Evolutionary conservation across 1,140 invertebrate species (phyloP), one percentile per base, ranked within the genome.

Genomic region (Drosophila athabasca): DNA sequence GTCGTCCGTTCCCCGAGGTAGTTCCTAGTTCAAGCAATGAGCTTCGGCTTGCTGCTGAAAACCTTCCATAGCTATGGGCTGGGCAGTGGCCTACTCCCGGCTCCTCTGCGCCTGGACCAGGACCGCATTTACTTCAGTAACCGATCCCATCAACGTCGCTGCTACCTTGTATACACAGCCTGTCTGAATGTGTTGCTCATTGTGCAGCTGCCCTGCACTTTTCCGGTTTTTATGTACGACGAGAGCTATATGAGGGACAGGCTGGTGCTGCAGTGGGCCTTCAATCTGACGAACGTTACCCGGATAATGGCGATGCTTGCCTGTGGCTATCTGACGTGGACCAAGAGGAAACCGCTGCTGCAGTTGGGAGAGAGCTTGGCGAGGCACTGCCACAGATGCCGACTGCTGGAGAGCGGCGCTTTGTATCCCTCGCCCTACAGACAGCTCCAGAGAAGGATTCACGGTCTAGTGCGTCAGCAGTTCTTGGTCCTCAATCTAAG

Each of bases 171-270:
- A 2, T 73, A 64, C 17, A 73, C 68, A 3, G 46, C 48, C 4
- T 55, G 45, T 11, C 8, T 73, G 6, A 51, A 73, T 13, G 26
- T 29, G 2, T 29, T 51, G 4, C 51, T 64, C 2, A 22, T 73
- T 19, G 6, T 55, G 3, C 44, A 72, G 1, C 13, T 73, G 39
- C 59, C 70, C 7, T 54, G 51, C n/a, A 62, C 68, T 1, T 72
- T 72, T 54, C 58, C 69, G 3, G 43, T 43, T 2, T 62, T 49
- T 49, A 62, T 72, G 58, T 72, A 72, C 58, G 45, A 52, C 1
- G 26, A 53, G 5, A 72, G 69, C 41, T 72, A 72, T 6, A 72
- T 72, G 58, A 62, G 58, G 35, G 8, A 22, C 1, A 72, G 49
- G 22, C 13, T 43, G 6, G 43, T 62, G 0, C 68, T 72, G 0